These are phyloP conservation scores for Thamnaconus septentrionalis DNA, from an alignment of 2,113 vertebrate genomes.

Conservation along the genomic window DNA sequence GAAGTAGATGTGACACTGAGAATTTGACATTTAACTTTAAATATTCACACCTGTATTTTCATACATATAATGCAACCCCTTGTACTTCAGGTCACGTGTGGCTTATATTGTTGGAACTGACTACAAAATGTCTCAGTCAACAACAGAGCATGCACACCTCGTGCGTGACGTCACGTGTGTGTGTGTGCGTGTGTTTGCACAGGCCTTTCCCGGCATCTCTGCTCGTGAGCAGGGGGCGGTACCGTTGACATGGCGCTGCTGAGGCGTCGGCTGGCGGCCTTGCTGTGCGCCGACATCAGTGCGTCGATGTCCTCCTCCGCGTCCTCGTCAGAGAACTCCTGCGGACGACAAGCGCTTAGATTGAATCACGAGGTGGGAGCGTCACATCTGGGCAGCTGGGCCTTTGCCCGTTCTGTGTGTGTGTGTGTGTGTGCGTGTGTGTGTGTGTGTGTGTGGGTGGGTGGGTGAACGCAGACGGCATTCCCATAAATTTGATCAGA, in stretches of 20 bases:
- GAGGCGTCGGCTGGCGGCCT: slow-evolving; percentile 58
- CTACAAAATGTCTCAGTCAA: slow-evolving; percentile 23
- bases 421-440: no score
- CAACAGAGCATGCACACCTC: slow-evolving; percentile 14
- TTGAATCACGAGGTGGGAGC: slow-evolving; percentile 21
- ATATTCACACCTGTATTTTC: no score
- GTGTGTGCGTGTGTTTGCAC: slow-evolving; percentile 10
- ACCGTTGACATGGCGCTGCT: slow-evolving; percentile 81
- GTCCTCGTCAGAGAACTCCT: slow-evolving; percentile 84
- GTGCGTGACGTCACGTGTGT: background rate
- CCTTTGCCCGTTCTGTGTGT: background rate
- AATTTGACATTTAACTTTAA: no score
- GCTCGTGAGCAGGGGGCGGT: slow-evolving; percentile 47
- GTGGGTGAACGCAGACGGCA: slow-evolving; percentile 35
- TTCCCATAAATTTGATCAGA: slow-evolving; percentile 45
- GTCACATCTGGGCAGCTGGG: slow-evolving; percentile 16
- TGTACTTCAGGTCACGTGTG: no score
- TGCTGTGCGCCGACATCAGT: slow-evolving; percentile 70
- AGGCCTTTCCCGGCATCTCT: background rate
- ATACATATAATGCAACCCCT: no score
- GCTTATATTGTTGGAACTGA: no score
- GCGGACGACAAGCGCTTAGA: slow-evolving; percentile 39
- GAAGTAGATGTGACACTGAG: no score
- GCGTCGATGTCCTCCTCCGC: slow-evolving; percentile 81
- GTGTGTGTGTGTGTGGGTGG: no score